These are phyloP conservation scores for Phrixothrix hirtus DNA, from an alignment of 2,888 invertebrate species.

Conservation along the genomic window DNA sequence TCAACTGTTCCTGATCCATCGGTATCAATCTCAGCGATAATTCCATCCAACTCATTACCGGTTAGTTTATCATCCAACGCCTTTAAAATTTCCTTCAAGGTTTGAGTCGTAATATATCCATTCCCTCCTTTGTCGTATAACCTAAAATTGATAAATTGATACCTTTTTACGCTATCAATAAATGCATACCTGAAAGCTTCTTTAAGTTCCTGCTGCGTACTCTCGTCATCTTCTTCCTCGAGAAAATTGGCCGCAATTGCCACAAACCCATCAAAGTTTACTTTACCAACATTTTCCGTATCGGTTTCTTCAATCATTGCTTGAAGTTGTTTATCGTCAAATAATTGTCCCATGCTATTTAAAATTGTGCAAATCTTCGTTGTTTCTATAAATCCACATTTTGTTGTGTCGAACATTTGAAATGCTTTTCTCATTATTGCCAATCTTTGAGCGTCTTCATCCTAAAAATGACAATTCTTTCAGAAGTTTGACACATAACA, in stretches of 20 bases:
- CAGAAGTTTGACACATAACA: too few species aligned
- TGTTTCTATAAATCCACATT: conserved; percentile 89
- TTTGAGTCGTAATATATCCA: conserved; percentile 89
- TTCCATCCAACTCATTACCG: conserved; percentile 91
- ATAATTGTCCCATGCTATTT: conserved; percentile 93
- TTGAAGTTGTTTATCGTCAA: conserved; percentile 89
- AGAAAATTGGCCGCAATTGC: conserved; percentile 91
- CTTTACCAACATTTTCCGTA: conserved; percentile 86
- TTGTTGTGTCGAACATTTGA: conserved; percentile 95
- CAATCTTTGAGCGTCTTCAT: conserved; percentile 78
- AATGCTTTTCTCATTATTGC: conserved; percentile 94
- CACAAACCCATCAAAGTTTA: conserved; percentile 94
- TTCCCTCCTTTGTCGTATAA: conserved; percentile 96
- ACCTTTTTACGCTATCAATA: not conserved
- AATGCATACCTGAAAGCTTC: conserved; percentile 83
- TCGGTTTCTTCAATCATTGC: conserved; percentile 89
- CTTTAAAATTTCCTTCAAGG: conserved; percentile 89
- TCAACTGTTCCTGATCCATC: conserved; percentile 98
- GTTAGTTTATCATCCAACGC: conserved; percentile 93
- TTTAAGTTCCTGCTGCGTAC: conserved; percentile 94
- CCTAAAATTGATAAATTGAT: conserved; percentile 48
- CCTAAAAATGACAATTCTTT: too few species aligned
- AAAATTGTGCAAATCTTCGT: conserved; percentile 89
- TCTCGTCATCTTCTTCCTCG: conserved; percentile 94
- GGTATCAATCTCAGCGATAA: conserved; percentile 97